Evolutionary conservation across 2,113 vertebrate species (phyloP).

Genomic region (Heliornis fulica): DNA sequence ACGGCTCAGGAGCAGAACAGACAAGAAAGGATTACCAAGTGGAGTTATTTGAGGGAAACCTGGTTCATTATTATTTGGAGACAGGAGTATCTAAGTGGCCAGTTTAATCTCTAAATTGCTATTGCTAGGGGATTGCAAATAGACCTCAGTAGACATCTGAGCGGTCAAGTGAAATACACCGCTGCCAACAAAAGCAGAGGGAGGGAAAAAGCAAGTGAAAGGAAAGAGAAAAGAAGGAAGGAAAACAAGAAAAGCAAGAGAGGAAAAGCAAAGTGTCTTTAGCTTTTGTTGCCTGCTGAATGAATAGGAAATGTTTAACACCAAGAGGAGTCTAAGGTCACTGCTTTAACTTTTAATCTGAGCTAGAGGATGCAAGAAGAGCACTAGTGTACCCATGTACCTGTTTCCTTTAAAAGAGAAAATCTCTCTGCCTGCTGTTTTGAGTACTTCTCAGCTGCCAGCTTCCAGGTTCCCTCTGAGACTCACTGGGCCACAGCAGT

Average conservation of each 20-base stretch:
- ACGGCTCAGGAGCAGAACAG: constrained; percentile 67
- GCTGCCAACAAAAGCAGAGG: neutral
- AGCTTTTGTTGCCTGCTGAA: neutral
- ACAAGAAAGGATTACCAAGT: constrained; percentile 73
- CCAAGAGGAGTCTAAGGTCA: neutral
- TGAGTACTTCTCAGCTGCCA: neutral
- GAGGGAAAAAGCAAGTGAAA: neutral
- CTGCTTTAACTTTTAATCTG: constrained; percentile 1
- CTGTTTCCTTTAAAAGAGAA: neutral
- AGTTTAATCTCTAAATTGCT: constrained; percentile 21
- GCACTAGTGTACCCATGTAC: neutral
- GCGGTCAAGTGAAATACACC: neutral
- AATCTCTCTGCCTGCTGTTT: neutral
- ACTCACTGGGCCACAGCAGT: neutral
- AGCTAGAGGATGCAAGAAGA: neutral
- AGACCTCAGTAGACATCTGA: neutral
- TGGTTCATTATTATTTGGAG: constrained; percentile 27
- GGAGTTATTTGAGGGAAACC: constrained; percentile 39
- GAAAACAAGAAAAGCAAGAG: neutral
- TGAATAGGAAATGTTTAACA: neutral
- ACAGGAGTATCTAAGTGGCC: constrained; percentile 12
- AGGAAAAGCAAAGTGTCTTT: neutral
- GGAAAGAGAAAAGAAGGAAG: neutral
- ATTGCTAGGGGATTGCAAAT: neutral
- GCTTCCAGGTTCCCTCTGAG: neutral